phyloP scores from a whole-genome alignment of 1,140 invertebrate genomes.

The Dinoponera quadriceps region DNA sequence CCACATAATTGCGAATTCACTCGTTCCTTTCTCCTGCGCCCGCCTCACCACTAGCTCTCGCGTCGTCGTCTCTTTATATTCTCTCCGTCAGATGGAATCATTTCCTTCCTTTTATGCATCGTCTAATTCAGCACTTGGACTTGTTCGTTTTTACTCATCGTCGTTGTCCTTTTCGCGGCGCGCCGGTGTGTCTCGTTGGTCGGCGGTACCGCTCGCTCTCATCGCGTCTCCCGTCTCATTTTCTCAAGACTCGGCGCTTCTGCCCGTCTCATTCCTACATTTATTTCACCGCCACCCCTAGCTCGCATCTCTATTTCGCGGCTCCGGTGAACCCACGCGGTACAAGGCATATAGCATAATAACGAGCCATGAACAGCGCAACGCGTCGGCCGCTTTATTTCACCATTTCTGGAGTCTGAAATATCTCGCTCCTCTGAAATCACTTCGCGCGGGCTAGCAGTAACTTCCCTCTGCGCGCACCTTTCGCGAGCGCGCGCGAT shows the following conservation, averaged over 20 bases:
- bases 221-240: slow-evolving; percentile 45
- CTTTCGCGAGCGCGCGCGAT: not conserved
- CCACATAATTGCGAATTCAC: slow-evolving; percentile 29
- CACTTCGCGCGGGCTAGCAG: slow-evolving; percentile 67
- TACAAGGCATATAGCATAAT: slow-evolving; percentile 71
- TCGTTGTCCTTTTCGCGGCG: slow-evolving; percentile 3
- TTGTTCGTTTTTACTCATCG: slow-evolving; percentile 35
- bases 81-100: slow-evolving; percentile 44
- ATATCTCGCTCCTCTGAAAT: slow-evolving; percentile 73
- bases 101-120: slow-evolving; percentile 56
- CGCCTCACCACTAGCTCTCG: no score
- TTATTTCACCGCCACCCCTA: slow-evolving; percentile 59
- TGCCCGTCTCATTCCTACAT: slow-evolving; percentile 49
- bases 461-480: slow-evolving; percentile 45
- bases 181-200: not conserved
- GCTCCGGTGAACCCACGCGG: slow-evolving; percentile 60
- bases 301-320: slow-evolving; percentile 62
- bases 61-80: slow-evolving; percentile 47
- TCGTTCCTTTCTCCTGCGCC: slow-evolving; percentile 22
- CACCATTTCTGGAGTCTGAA: slow-evolving; percentile 65
- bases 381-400: slow-evolving; percentile 71
- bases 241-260: slow-evolving; percentile 49
- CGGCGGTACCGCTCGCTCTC: slow-evolving; percentile 14
- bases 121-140: slow-evolving; percentile 56
- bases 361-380: slow-evolving; percentile 72